Evolutionary conservation across 1,140 invertebrate genomes (phyloP).

Genomic region (Drosophila eugracilis): DNA sequence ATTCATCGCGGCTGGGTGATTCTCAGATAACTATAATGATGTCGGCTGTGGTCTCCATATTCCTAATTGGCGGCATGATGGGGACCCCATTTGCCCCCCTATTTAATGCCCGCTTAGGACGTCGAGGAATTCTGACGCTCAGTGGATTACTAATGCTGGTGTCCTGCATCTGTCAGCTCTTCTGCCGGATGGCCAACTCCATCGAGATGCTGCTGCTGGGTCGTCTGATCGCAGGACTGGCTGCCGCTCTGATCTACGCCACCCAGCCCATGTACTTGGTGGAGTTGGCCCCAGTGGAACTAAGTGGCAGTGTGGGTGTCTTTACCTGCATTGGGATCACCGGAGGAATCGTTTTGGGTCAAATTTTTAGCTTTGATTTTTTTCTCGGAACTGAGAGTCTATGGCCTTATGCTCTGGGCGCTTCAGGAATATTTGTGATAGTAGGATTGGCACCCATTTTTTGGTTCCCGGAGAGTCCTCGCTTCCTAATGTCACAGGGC

Average conservation of each 20-base stretch:
- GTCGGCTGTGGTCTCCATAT: conserved; percentile 91
- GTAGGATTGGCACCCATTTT: conserved; percentile 86
- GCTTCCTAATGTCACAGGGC: conserved; percentile 89
- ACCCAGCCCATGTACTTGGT: conserved; percentile 93
- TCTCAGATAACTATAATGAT: conserved; percentile 88
- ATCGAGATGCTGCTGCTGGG: conserved; percentile 90
- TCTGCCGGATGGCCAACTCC: conserved; percentile 86
- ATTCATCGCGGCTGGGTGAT: conserved; percentile 85
- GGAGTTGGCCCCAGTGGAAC: conserved; percentile 90
- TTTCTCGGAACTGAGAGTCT: conserved; percentile 85
- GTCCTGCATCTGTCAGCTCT: conserved; percentile 86
- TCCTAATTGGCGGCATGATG: conserved; percentile 90
- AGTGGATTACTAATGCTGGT: conserved; percentile 33
- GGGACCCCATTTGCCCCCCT: conserved; percentile 89
- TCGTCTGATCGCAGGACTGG: conserved; percentile 89
- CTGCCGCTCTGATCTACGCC: conserved; percentile 89
- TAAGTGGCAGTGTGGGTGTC: conserved; percentile 92
- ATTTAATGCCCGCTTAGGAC: conserved; percentile 89
- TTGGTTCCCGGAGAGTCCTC: conserved; percentile 92
- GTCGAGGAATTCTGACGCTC: conserved; percentile 73
- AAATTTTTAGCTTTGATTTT: conserved; percentile 85
- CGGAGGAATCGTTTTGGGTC: conserved; percentile 91
- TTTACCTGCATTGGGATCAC: conserved; percentile 93
- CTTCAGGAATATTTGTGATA: conserved; percentile 87
- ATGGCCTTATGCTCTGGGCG: conserved; percentile 89